Evolutionary conservation across 2,113 vertebrate species (phyloP).

Genomic region (Drymodes brunneopygia): DNA sequence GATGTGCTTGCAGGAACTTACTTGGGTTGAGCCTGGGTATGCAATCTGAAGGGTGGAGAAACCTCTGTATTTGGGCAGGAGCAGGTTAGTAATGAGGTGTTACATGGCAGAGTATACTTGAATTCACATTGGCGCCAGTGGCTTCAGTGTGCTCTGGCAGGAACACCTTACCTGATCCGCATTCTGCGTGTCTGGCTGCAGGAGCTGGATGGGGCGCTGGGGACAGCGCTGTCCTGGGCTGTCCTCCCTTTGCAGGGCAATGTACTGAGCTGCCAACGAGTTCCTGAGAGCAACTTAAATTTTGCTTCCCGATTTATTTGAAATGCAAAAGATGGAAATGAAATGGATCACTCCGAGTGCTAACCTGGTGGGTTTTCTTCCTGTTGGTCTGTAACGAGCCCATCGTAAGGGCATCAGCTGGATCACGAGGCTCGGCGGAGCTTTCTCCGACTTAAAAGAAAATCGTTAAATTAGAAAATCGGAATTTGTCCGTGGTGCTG

Average conservation of each 20-base stretch:
- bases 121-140: fast-evolving
- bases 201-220: fast-evolving
- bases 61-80: neutral
- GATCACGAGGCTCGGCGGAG: too few species aligned
- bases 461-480: neutral
- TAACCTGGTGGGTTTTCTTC: neutral
- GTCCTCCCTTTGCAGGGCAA: too few species aligned
- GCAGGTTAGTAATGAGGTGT: neutral
- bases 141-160: fast-evolving
- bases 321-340: neutral
- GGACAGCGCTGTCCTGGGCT: too few species aligned
- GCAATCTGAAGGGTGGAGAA: neutral
- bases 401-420: fast-evolving
- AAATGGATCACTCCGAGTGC: neutral
- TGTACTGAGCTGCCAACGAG: fast-evolving
- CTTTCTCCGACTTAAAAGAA: neutral
- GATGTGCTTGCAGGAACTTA: neutral
- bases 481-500: fast-evolving
- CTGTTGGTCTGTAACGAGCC: fast-evolving
- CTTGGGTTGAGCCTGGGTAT: neutral
- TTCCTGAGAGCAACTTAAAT: fast-evolving
- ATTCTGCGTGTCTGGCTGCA: neutral
- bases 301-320: fast-evolving
- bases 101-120: fast-evolving
- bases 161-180: fast-evolving